A percentile compares a stretch with the other conserved stretches of the same genome.
phyloP scores from a whole-genome alignment of 2,888 invertebrate species.

The Drosophila peninsularis region DNA sequence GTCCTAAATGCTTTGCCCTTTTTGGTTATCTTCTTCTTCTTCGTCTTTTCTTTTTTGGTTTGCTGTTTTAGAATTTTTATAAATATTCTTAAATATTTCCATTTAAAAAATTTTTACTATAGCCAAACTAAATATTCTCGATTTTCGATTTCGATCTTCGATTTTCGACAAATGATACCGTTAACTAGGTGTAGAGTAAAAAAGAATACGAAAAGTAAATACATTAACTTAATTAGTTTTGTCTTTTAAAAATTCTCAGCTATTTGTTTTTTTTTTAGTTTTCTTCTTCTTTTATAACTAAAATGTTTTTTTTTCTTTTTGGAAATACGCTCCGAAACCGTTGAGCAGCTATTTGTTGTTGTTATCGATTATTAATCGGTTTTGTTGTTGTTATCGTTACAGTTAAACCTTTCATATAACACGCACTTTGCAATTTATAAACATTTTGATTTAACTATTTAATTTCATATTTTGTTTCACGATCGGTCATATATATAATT shows the following conservation, averaged over 20 bases:
- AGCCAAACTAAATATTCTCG: constrained; percentile 61
- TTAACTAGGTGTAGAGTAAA: constrained; percentile 73
- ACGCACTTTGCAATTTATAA: constrained; percentile 54
- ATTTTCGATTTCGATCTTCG: constrained; percentile 1
- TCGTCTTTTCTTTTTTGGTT: constrained; percentile 20
- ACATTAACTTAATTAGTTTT: constrained; percentile 45
- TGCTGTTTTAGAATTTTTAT: constrained; percentile 25
- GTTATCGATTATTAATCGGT: constrained; percentile 8
- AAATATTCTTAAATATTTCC: constrained; percentile 53
- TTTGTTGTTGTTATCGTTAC: constrained; percentile 12
- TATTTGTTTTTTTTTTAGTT: constrained; percentile 30
- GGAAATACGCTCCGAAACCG: constrained; percentile 84
- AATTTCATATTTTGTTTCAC: too few species aligned
- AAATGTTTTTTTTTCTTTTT: constrained; percentile 62
- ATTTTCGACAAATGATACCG: constrained; percentile 53
- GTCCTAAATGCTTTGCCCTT: constrained; percentile 74
- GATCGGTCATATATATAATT: constrained; percentile 68
- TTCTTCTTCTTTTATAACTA: constrained; percentile 51
- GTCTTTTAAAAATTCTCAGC: constrained; percentile 53
- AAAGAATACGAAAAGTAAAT: constrained; percentile 75
- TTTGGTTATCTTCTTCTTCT: constrained; percentile 10
- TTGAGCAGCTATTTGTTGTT: constrained; percentile 82
- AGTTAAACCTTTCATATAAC: constrained; percentile 29
- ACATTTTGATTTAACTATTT: constrained; percentile 75
- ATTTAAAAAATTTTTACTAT: constrained; percentile 51